These are phyloP conservation scores for Mamestra configurata DNA, from an alignment of 1,140 invertebrate species.

Conservation along the genomic window DNA sequence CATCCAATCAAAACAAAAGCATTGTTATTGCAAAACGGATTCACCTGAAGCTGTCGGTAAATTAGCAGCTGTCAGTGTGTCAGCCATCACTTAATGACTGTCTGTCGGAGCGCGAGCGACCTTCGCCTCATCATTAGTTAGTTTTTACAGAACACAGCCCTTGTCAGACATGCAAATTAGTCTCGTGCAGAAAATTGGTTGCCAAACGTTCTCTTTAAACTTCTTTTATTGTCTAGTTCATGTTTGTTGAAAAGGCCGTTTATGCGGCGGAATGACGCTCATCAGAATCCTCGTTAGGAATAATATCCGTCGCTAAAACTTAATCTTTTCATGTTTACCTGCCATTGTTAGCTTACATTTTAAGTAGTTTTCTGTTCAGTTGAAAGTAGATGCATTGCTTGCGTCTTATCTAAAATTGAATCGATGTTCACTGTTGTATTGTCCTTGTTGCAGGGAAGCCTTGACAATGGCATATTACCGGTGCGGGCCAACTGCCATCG, in stretches of 20 bases:
- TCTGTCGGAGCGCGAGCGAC: constrained; percentile 52
- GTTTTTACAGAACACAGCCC: constrained; percentile 56
- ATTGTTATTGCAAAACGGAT: background rate
- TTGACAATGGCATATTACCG: constrained; percentile 89
- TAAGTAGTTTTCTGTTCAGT: background rate
- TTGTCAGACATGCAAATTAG: constrained; percentile 66
- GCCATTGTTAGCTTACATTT: background rate
- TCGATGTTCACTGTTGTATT: constrained; percentile 8
- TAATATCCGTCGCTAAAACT: constrained; percentile 11
- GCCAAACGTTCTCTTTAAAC: constrained; percentile 29
- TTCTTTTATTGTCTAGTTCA: constrained; percentile 30
- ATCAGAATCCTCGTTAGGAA: constrained; percentile 12
- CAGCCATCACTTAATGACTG: constrained; percentile 59
- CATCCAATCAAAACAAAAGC: constrained; percentile 27
- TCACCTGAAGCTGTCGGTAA: background rate
- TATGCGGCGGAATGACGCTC: background rate
- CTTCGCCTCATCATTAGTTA: constrained; percentile 58
- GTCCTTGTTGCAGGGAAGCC: constrained; percentile 60
- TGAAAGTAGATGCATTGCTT: background rate
- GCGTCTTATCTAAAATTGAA: background rate
- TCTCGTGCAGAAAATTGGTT: constrained; percentile 51
- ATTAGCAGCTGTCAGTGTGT: constrained; percentile 38
- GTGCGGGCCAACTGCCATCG: constrained; percentile 89
- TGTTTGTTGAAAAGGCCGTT: constrained; percentile 1
- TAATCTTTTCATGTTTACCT: constrained; percentile 8